Conservation (phyloP, 1,140 invertebrate species). For the Neodiprion fabricii region DNA sequence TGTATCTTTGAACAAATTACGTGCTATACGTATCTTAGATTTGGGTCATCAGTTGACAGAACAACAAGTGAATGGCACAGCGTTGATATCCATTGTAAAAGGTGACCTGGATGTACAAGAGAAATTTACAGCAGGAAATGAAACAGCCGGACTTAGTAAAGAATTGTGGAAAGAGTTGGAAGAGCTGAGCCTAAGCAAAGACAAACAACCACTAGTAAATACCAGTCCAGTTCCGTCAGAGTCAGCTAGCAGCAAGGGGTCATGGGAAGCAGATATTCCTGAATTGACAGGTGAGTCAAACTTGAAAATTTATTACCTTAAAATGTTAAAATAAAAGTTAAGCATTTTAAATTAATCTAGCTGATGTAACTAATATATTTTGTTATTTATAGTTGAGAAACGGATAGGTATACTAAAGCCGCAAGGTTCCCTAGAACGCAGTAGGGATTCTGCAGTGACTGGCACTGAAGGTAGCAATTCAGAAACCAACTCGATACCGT, state of each 20-base stretch:
- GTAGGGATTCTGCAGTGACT: constrained; percentile 58
- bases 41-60: constrained; percentile 60
- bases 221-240: constrained; percentile 53
- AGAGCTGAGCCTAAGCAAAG: constrained; percentile 52
- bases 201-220: constrained; percentile 36
- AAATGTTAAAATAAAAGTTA: background rate
- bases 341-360: background rate
- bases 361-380: constrained; percentile 9
- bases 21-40: constrained; percentile 60
- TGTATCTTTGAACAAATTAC: constrained; percentile 46
- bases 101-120: constrained; percentile 35
- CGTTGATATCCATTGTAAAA: constrained; percentile 40
- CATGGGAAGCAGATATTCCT: constrained; percentile 42
- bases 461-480: constrained; percentile 30
- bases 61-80: constrained; percentile 53
- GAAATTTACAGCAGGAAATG: constrained; percentile 40
- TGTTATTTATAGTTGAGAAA: constrained; percentile 56
- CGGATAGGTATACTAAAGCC: constrained; percentile 74
- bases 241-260: constrained; percentile 48
- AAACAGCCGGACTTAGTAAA: constrained; percentile 45
- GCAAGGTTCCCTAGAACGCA: constrained; percentile 70
- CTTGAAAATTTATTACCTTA: background rate
- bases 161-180: constrained; percentile 57
- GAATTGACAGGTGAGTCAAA: constrained; percentile 32
- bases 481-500: constrained; percentile 49